Percentiles rank a stretch among this genome's conserved stretches.
These are phyloP conservation scores for Telenomus remus DNA, from an alignment of 1,140 invertebrate species.

Conservation along the genomic window DNA sequence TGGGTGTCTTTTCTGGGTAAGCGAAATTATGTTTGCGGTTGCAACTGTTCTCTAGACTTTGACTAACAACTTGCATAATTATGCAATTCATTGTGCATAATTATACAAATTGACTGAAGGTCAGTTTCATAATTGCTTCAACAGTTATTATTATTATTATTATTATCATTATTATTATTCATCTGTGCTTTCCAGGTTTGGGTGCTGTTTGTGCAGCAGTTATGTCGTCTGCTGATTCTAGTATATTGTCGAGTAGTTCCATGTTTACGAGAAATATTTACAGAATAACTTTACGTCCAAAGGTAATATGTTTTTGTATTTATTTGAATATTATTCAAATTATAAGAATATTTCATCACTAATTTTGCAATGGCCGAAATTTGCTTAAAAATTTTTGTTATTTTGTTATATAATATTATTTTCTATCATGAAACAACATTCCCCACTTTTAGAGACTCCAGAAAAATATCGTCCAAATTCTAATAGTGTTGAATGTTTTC, in stretches of 20 bases:
- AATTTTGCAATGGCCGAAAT: no score
- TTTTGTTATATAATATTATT: not conserved
- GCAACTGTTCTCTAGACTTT: not conserved
- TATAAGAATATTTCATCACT: no score
- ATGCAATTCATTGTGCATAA: not conserved
- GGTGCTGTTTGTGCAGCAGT: constrained; percentile 88
- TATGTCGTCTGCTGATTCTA: constrained; percentile 89
- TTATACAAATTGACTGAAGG: no score
- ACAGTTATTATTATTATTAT: no score
- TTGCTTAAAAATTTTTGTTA: no score
- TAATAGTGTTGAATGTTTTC: no score
- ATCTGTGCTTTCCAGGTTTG: constrained; percentile 84
- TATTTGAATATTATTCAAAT: no score
- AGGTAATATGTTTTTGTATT: no score
- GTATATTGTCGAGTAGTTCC: constrained; percentile 84
- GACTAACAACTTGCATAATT: not conserved
- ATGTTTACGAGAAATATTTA: constrained; percentile 91
- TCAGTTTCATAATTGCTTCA: no score
- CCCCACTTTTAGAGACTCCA: no score
- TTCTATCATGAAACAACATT: no score
- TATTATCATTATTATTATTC: not conserved
- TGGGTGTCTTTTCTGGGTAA: constrained; percentile 73
- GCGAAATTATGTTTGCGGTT: not conserved
- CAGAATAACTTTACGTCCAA: constrained; percentile 82
- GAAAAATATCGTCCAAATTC: no score